Conservation (phyloP, 2,888 invertebrate genomes). For the Andrena trimmerana region DNA sequence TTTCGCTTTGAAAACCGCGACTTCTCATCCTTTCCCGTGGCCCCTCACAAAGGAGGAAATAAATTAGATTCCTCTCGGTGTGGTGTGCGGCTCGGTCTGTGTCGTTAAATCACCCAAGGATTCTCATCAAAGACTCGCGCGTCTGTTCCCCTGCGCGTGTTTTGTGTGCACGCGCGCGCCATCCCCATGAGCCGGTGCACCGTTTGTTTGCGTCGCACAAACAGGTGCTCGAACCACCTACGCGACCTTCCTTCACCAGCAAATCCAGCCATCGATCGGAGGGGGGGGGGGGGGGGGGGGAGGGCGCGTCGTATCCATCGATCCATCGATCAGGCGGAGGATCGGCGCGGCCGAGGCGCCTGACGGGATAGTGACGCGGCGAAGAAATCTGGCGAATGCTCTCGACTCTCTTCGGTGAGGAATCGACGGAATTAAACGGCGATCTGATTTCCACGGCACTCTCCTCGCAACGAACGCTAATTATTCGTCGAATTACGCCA, state of each 20-base stretch:
- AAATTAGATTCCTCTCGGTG: slow-evolving; percentile 61
- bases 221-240: slow-evolving; percentile 70
- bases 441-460: slow-evolving; percentile 44
- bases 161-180: slow-evolving; percentile 31
- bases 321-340: too few species aligned
- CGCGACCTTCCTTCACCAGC: slow-evolving; percentile 39
- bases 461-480: slow-evolving; percentile 56
- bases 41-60: slow-evolving; percentile 56
- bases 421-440: slow-evolving; percentile 17
- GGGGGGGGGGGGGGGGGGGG: too few species aligned
- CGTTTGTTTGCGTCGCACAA: slow-evolving; percentile 73
- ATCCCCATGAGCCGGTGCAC: slow-evolving; percentile 35
- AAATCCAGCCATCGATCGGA: too few species aligned
- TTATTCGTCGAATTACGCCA: slow-evolving; percentile 71
- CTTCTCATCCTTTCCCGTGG: slow-evolving; percentile 43
- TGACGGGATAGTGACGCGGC: background rate
- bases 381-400: slow-evolving; percentile 26
- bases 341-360: too few species aligned
- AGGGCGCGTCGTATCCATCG: too few species aligned
- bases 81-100: slow-evolving; percentile 18
- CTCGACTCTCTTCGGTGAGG: slow-evolving; percentile 10
- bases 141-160: slow-evolving; percentile 30
- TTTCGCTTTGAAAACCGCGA: slow-evolving; percentile 62
- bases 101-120: slow-evolving; percentile 58
- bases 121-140: slow-evolving; percentile 45